Conservation (phyloP, 2,113 vertebrate genomes). For the Bujurquina vittata region DNA sequence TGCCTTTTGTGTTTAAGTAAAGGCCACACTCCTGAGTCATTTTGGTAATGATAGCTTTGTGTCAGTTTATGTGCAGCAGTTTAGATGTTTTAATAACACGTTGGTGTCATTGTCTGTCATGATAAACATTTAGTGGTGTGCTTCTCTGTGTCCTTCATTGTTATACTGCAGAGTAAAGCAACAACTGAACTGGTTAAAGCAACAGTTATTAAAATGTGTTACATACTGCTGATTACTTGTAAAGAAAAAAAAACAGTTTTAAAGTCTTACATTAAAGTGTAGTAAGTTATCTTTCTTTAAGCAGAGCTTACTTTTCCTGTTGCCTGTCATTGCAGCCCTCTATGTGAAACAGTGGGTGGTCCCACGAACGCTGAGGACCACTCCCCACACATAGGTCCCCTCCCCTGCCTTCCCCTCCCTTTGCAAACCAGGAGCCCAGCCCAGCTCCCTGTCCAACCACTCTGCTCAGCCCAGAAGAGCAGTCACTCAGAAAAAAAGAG, state of each 20-base stretch:
- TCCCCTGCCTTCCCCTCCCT: conserved; percentile 69
- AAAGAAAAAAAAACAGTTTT: not conserved
- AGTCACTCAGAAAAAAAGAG: conserved; percentile 64
- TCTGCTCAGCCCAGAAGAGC: conserved; percentile 80
- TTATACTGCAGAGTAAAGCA: not conserved
- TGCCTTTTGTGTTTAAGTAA: conserved; percentile 32
- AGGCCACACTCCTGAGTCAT: conserved; percentile 37
- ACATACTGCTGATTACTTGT: not conserved
- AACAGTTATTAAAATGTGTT: not conserved
- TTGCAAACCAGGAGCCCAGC: conserved; percentile 76
- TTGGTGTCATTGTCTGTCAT: conserved; percentile 48
- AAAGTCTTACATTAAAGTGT: not conserved
- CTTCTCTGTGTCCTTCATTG: not conserved
- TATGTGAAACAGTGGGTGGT: conserved; percentile 70
- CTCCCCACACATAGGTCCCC: conserved; percentile 75
- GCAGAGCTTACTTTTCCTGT: conserved; percentile 26
- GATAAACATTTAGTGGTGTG: conserved; percentile 26
- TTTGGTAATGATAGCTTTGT: conserved; percentile 56
- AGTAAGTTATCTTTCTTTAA: not conserved
- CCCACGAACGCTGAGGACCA: conserved; percentile 66
- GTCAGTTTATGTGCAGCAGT: conserved; percentile 38
- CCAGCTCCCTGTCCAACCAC: conserved; percentile 71
- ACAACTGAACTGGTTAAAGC: not conserved
- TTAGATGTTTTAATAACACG: conserved; percentile 54
- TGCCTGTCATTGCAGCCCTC: conserved; percentile 35